Conservation (phyloP, 2,113 vertebrate genomes). For the Planiliza haematocheilus region DNA sequence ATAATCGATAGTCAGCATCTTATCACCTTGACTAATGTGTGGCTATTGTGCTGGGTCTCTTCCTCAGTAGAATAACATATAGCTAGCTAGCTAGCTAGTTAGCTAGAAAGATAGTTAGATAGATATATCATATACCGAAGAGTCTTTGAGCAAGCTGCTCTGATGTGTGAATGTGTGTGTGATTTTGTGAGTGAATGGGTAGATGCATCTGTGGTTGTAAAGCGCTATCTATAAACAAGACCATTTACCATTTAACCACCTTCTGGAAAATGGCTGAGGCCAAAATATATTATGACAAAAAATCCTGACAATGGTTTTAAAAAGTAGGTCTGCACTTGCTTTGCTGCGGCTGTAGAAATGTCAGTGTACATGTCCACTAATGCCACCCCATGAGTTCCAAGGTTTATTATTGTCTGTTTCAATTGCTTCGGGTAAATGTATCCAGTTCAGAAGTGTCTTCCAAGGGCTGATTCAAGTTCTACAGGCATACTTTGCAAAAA, state of each 20-base stretch:
- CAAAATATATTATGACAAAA: too few species aligned
- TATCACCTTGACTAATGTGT: neutral
- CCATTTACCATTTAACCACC: too few species aligned
- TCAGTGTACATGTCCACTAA: neutral
- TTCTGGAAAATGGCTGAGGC: too few species aligned
- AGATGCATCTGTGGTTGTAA: too few species aligned
- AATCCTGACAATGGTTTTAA: neutral
- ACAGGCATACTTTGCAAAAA: slow-evolving; percentile 3
- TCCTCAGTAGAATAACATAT: slow-evolving; percentile 37
- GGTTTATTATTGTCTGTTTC: slow-evolving; percentile 16
- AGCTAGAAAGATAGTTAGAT: too few species aligned
- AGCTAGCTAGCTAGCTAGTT: too few species aligned
- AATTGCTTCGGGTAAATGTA: neutral
- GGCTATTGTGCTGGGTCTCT: slow-evolving; percentile 4
- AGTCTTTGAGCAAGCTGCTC: too few species aligned
- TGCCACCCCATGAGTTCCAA: slow-evolving; percentile 11
- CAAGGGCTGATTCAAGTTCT: neutral
- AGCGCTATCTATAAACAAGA: too few species aligned
- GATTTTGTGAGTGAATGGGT: too few species aligned
- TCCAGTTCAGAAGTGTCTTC: neutral
- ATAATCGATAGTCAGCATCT: slow-evolving; percentile 5
- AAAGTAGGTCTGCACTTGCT: neutral
- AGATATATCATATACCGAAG: too few species aligned
- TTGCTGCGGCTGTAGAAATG: neutral
- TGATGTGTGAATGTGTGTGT: too few species aligned